A percentile compares a stretch with the other conserved stretches of the same genome.
These are phyloP conservation scores for Ptilodon capucinus DNA, from an alignment of 2,888 invertebrate species.

Conservation along the genomic window DNA sequence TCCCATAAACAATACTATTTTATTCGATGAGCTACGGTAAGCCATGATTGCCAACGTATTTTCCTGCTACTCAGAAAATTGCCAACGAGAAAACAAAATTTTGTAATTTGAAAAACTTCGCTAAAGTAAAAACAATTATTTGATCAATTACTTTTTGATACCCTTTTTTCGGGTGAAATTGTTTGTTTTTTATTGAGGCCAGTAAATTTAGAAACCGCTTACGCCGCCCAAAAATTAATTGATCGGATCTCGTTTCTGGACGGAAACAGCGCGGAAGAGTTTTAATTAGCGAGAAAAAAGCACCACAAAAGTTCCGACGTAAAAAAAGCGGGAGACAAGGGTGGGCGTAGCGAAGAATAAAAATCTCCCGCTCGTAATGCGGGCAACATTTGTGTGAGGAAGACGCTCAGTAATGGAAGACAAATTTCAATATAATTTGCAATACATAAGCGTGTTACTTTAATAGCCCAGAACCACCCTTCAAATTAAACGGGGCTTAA, in stretches of 20 bases:
- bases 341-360: constrained; percentile 77
- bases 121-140: constrained; percentile 52
- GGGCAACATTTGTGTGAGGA: constrained; percentile 83
- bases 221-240: constrained; percentile 80
- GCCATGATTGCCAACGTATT: constrained; percentile 42
- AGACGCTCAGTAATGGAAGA: constrained; percentile 82
- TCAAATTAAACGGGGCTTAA: constrained; percentile 84
- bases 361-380: constrained; percentile 80
- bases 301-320: constrained; percentile 78
- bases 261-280: constrained; percentile 82
- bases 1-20: constrained; percentile 49
- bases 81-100: constrained; percentile 36
- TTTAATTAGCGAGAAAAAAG: constrained; percentile 82
- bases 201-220: constrained; percentile 77
- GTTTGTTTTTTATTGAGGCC: constrained; percentile 68
- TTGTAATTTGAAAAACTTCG: constrained; percentile 43
- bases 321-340: constrained; percentile 80
- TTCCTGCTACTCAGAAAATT: constrained; percentile 43
- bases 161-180: constrained; percentile 60
- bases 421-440: constrained; percentile 84
- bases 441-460: constrained; percentile 84
- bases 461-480: constrained; percentile 84
- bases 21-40: constrained; percentile 39
- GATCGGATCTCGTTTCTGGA: constrained; percentile 79
- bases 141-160: constrained; percentile 73